These are phyloP conservation scores for Amiota mariae DNA, from an alignment of 2,888 invertebrate species.

Conservation along the genomic window DNA sequence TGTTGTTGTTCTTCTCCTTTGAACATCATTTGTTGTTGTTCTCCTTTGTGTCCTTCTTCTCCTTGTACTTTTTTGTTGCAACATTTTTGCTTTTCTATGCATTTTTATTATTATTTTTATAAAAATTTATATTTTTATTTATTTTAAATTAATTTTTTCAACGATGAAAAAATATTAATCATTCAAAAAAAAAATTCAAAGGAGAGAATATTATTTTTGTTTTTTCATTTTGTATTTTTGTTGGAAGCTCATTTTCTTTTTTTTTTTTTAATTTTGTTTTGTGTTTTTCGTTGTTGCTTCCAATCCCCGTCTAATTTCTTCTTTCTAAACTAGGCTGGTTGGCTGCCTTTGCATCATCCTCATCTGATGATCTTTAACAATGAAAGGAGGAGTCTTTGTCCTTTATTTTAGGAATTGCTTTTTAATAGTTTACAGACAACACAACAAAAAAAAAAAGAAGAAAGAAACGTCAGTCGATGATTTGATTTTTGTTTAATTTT, in stretches of 20 bases:
- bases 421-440: too few species aligned
- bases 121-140: slow-evolving; percentile 23
- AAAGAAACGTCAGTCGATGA: neutral
- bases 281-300: slow-evolving; percentile 38
- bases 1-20: slow-evolving; percentile 21
- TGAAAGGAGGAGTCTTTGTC: too few species aligned
- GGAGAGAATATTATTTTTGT: slow-evolving; percentile 2
- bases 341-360: too few species aligned
- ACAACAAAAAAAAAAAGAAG: too few species aligned
- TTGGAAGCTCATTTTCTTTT: slow-evolving; percentile 39
- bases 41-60: slow-evolving; percentile 25
- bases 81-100: slow-evolving; percentile 50
- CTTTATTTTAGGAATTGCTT: too few species aligned
- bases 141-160: neutral
- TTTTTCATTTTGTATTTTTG: slow-evolving; percentile 29
- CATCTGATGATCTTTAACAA: too few species aligned
- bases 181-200: neutral
- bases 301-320: neutral
- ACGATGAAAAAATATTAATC: neutral
- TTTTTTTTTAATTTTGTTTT: slow-evolving; percentile 8
- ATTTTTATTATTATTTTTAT: slow-evolving; percentile 13
- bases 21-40: slow-evolving; percentile 32
- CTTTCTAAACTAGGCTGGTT: neutral
- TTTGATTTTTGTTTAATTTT: slow-evolving; percentile 17
- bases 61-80: slow-evolving; percentile 32